Base-by-base conservation (phyloP, 2,797 vertebrate genomes). In the Threskiornis aethiopicus region DNA sequence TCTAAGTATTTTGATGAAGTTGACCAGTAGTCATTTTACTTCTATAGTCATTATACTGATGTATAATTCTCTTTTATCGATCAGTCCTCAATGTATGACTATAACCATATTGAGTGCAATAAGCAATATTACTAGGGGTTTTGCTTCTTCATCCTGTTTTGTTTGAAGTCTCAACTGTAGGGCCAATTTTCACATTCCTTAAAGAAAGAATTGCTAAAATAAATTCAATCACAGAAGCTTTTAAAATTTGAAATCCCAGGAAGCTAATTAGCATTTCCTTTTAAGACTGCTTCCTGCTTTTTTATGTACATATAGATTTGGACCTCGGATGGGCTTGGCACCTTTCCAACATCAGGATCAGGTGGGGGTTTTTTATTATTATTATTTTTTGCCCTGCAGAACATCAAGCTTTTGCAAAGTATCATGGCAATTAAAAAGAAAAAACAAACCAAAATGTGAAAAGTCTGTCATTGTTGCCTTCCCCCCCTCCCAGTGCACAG, bases 211-310 rank as follows among this genome's bases (percentile, higher is more conserved):
- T 92, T 96, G 97, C 97, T 67, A 70, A 95, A 97, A 97, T 97
- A 97, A 96, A 98, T 97, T 97, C 90, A 83, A 93, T 97, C 97
- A 96, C 84, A 96, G 87, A 96, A 97, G 97, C 97, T 97, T 98
- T 98, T 98, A 98, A 97, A 97, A 97, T 96, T 92, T 96, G 95
- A 97, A 98, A 97, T 98, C 98, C 96, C 97, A 97, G 97, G 97
- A 98, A 98, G 96, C 95, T 97, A 97, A 98, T 98, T 97, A 97
- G 95, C 92, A 95, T 64, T 75, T 97, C 96, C 97, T 98, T 98
- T 97, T 97, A 97, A 97, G 97, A 97, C 95, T 96, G 96, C 97
- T 98, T 98, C 98, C 98, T 98, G 97, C 96, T 83, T 98, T 98
- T 97, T 96, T 94, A 96, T 96, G 94, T 92, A 97, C 90, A 89